Conservation (phyloP, 2,888 invertebrate species). For the Kryphioiulus occultus region DNA sequence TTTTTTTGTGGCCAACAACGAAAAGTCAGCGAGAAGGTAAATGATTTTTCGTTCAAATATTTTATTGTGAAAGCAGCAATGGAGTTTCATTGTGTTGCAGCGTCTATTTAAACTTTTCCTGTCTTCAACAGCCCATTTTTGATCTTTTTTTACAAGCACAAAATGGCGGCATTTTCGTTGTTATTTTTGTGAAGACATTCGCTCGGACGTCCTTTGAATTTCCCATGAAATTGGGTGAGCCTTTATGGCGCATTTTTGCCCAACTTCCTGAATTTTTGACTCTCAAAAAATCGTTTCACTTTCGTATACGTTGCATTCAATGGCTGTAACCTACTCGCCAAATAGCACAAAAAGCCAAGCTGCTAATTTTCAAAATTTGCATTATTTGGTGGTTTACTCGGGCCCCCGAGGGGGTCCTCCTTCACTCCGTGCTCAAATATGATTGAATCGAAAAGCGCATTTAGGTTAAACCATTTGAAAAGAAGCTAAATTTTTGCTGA, state of each 20-base stretch:
- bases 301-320: background rate
- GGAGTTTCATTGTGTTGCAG: background rate
- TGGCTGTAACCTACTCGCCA: background rate
- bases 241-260: background rate
- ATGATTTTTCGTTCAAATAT: background rate
- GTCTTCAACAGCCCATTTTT: background rate
- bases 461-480: background rate
- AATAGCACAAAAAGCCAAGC: background rate
- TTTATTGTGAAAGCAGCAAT: background rate
- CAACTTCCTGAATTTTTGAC: background rate
- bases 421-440: background rate
- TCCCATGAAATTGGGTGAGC: constrained; percentile 1
- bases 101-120: background rate
- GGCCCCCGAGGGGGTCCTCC: background rate
- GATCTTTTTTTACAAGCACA: too few relatives aligned
- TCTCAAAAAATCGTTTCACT: background rate
- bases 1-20: background rate
- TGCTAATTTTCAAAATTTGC: constrained; percentile 6
- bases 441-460: constrained; percentile 1
- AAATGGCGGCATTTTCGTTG: background rate
- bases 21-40: background rate
- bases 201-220: background rate
- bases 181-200: background rate
- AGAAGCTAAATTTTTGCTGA: background rate
- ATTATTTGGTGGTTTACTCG: background rate